Evolutionary conservation across 2,797 vertebrate genomes (phyloP).

Genomic region (Centropyge bicolor): DNA sequence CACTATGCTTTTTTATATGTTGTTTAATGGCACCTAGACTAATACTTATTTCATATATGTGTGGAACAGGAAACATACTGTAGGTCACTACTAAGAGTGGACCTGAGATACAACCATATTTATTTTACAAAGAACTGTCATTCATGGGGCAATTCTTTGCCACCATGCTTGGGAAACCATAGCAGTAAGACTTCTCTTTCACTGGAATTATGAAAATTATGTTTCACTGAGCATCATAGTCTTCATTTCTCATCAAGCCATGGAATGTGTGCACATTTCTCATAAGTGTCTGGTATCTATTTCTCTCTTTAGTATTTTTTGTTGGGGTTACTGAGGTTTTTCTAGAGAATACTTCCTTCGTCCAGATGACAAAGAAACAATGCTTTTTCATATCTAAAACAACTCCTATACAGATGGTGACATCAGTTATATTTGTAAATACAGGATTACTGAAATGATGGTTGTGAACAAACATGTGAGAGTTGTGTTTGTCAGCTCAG

Average conservation of each 20-base stretch:
- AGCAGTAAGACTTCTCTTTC: background rate
- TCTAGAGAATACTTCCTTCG: background rate
- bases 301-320: no score
- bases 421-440: background rate
- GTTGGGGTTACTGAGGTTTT: no score
- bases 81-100: background rate
- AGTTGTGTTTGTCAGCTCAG: constrained; percentile 31
- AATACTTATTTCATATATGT: background rate
- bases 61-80: background rate
- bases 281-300: no score
- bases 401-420: background rate
- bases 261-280: no score
- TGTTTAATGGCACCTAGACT: background rate
- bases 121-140: background rate
- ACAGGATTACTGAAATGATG: background rate
- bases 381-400: background rate
- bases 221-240: no score
- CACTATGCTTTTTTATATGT: background rate
- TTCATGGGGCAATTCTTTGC: background rate
- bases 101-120: background rate
- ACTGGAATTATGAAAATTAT: no score
- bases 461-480: background rate
- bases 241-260: no score
- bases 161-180: background rate
- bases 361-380: background rate